Evolutionary conservation across 2,888 invertebrate genomes (phyloP).

Genomic region (Cephus pulcher): DNA sequence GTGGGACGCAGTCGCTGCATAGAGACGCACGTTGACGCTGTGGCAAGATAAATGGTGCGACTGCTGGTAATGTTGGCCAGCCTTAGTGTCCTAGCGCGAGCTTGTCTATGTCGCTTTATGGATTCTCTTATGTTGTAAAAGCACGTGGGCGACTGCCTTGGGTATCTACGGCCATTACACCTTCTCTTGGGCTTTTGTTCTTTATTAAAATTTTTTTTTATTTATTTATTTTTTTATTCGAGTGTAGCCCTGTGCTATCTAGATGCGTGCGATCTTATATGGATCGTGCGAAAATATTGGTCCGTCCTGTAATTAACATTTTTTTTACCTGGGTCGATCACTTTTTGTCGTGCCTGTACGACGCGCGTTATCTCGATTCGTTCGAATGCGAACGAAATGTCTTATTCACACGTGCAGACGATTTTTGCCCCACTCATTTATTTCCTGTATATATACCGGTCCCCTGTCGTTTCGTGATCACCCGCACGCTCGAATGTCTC

Average conservation of each 20-base stretch:
- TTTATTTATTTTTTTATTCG: not conserved
- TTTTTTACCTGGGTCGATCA: not conserved
- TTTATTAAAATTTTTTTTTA: not conserved
- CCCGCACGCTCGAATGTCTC: not conserved
- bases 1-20: not conserved
- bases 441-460: not conserved
- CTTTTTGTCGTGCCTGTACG: not conserved
- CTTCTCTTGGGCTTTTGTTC: not conserved
- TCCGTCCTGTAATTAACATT: not conserved
- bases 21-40: not conserved
- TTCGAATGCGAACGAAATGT: not conserved
- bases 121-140: not conserved
- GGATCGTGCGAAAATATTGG: too few species aligned
- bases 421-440: not conserved
- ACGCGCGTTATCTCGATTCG: not conserved
- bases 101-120: not conserved
- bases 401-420: not conserved
- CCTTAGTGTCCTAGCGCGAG: not conserved
- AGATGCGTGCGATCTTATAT: too few species aligned
- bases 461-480: not conserved
- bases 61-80: not conserved
- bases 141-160: not conserved
- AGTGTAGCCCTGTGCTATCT: too few species aligned
- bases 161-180: not conserved
- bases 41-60: constrained; percentile 1